These are phyloP conservation scores for Apis laboriosa DNA, from an alignment of 1,140 invertebrate genomes.

Conservation along the genomic window DNA sequence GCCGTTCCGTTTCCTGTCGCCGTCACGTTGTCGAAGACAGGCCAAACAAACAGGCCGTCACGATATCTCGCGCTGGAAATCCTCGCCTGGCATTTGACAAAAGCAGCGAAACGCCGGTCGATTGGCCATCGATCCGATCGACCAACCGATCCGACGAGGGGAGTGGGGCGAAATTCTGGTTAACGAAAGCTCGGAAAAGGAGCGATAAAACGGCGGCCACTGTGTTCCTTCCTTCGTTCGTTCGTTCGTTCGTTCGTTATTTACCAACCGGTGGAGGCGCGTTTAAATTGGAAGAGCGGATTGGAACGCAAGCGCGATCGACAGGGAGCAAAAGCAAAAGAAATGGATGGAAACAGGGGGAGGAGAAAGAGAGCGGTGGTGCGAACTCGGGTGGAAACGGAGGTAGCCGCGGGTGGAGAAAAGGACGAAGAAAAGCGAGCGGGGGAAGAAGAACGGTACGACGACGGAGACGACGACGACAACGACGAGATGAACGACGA, in stretches of 20 bases:
- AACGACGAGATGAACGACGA: constrained; percentile 33
- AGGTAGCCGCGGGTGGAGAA: constrained; percentile 58
- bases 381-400: constrained; percentile 61
- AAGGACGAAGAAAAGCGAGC: constrained; percentile 41
- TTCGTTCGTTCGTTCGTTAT: constrained; percentile 41
- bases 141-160: too few species aligned
- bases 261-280: constrained; percentile 59
- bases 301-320: constrained; percentile 63
- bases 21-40: constrained; percentile 69
- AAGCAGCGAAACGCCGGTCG: neutral
- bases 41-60: constrained; percentile 77
- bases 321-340: constrained; percentile 54
- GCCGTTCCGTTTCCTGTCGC: constrained; percentile 69
- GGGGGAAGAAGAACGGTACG: constrained; percentile 25
- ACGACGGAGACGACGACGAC: constrained; percentile 23
- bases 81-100: neutral
- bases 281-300: constrained; percentile 67
- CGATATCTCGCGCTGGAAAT: constrained; percentile 26
- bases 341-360: neutral
- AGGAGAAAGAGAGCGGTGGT: constrained; percentile 14
- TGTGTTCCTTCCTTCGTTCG: constrained; percentile 53
- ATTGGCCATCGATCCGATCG: neutral
- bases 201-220: constrained; percentile 56
- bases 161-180: too few species aligned
- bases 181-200: constrained; percentile 47